Base-by-base conservation (phyloP, 2,113 vertebrate genomes). In the Otis tarda region DNA sequence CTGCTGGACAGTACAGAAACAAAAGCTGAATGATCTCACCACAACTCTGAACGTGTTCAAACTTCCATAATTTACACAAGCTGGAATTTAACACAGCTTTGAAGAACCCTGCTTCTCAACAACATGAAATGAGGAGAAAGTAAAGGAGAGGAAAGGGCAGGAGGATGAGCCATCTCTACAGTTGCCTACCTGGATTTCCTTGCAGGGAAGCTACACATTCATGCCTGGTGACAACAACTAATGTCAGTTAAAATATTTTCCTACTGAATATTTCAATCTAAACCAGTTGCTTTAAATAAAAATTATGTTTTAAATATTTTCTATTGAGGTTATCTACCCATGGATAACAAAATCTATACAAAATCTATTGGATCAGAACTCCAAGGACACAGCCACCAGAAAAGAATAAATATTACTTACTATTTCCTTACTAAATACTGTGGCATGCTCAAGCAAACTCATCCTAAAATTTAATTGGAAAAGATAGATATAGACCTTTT, bases 361-460 rank as follows among this genome's bases (percentile, higher is more conserved):
- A 73, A 53, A 56, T 35, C 11, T 47, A 18, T 31, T 56, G 20
- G 10, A 22, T 68, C 19, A 43, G 6, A 59, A 64, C 27, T 68
- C 13, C 31, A 68, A 0, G 0, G 31, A 50, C 33, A 30, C 14
- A 23, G 19, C 3, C 18, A 79, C 14, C 4, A 89, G 7, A 37
- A 41, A 74, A 6, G 1, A 60, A 39, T 2, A 49, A 73, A 23
- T 43, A 65, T 65, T 65, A 50, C 63, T 64, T 27, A 28, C 27
- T 33, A 37, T 43, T 50, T 90, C 23, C 55, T 71, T 45, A 61
- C 37, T 53, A 79, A 78, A 67, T 60, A 41, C 52, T 61, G 53
- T 60, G 35, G 28, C n/a, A 69, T 0, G 2, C 25, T 73, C 17
- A 37, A 15, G 39, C 37, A 84, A 78, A 56, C 6, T 68, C 35